Conservation (phyloP, 1,140 invertebrate species). For the Bombus terrestris region DNA sequence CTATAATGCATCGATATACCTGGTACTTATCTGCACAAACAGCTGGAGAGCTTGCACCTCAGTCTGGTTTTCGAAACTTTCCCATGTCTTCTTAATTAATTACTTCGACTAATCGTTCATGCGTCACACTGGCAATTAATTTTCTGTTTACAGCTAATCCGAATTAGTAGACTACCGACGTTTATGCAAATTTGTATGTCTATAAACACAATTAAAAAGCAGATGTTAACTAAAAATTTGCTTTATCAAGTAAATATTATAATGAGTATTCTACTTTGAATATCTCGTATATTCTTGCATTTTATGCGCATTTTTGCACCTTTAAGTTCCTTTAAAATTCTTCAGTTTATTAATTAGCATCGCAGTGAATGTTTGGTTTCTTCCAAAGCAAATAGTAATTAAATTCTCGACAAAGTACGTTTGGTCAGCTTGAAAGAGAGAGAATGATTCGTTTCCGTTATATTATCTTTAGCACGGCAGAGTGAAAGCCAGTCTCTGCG, state of each 20-base stretch:
- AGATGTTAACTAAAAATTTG: not conserved
- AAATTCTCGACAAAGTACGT: not conserved
- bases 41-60: not conserved
- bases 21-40: constrained; percentile 32
- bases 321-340: not conserved
- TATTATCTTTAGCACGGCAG: constrained; percentile 9
- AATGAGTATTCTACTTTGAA: too few species aligned
- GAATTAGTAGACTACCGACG: not conserved
- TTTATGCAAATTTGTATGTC: not conserved
- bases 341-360: not conserved
- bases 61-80: not conserved
- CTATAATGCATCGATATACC: constrained; percentile 57
- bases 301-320: too few species aligned
- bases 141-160: not conserved
- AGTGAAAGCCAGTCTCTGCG: constrained; percentile 26
- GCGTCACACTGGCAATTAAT: too few species aligned
- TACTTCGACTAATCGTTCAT: too few species aligned
- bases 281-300: too few species aligned
- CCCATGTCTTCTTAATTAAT: not conserved
- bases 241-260: too few species aligned
- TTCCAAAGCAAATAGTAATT: not conserved
- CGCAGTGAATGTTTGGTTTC: not conserved
- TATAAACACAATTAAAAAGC: not conserved
- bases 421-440: not conserved
- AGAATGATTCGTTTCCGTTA: not conserved